Base-by-base conservation (phyloP, 2,797 vertebrate species). In the Galaxias olidus region DNA sequence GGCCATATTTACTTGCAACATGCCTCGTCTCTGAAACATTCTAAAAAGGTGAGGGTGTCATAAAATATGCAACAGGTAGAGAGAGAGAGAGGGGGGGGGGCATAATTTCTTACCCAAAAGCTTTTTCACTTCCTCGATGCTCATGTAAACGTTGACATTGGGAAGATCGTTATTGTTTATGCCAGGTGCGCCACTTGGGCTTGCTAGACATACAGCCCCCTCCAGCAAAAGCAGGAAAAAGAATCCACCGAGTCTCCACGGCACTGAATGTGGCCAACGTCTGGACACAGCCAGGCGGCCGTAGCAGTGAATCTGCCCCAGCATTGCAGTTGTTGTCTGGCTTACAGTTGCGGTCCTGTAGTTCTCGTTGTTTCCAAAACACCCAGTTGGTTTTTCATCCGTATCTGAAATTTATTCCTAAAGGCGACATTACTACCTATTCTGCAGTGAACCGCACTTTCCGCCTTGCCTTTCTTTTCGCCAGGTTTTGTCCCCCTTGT, bases 61-160 rank as follows among this genome's bases (percentile, higher is more conserved):
- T 9, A 47, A 47, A 10, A 10, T 10, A 2, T 10, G 45, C 45
- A 47, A 10, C 13, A 47, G 10, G 8, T 53, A 15, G 4, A 53
- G 18, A 18, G 6, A 12, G 42, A 17, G 45, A 1, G 63, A 42
- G 19, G 40, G 10, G 10, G 14, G 30, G 59, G 15, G 14, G 4
- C 2, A 30, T 40, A 48, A 0, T 48, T 15, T 62, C 76, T 87
- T 82, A 93, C 92, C 92, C 43, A 93, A 69, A 47, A 93, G 86
- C 72, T 91, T 92, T 81, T 92, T 91, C 73, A 93, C 91, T 78
- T 93, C 92, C 66, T 92, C 91, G 63, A 90, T 87, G 55, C 90
- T 92, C 90, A 93, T 90, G 83, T 90, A 93, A 4, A 93, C 89
- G 85, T 92, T 93, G 81, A 92, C 89, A 61, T 82, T 78, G 0